These are phyloP conservation scores for Epicauta chinensis DNA, from an alignment of 1,140 invertebrate genomes.

Conservation along the genomic window DNA sequence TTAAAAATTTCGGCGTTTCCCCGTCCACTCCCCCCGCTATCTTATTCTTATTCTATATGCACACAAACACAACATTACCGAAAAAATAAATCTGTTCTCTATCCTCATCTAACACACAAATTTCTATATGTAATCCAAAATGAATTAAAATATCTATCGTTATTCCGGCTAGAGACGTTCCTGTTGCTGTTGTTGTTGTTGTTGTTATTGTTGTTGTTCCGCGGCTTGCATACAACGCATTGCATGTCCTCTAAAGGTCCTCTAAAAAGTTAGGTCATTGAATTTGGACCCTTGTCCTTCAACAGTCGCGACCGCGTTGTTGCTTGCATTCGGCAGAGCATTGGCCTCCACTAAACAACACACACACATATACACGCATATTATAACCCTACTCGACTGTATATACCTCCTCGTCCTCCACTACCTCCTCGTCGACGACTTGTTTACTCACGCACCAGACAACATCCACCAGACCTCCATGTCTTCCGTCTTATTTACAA, in stretches of 20 bases:
- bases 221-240: conserved; percentile 23
- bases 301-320: conserved; percentile 28
- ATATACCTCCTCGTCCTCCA: not conserved
- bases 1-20: conserved; percentile 11
- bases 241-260: conserved; percentile 38
- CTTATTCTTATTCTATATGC: no score
- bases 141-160: no score
- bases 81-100: no score
- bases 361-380: not conserved
- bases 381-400: conserved; percentile 23
- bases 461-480: conserved; percentile 8
- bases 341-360: conserved; percentile 19
- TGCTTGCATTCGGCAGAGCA: conserved; percentile 26
- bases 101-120: no score
- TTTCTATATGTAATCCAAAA: no score
- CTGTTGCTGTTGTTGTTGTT: no score
- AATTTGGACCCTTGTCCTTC: conserved; percentile 38
- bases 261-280: conserved; percentile 38
- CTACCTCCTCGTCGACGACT: not conserved
- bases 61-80: no score
- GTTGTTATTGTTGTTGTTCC: not conserved
- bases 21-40: not conserved
- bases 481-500: no score
- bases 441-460: conserved; percentile 17
- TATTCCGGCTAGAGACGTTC: no score